phyloP scores from a whole-genome alignment of 2,888 invertebrate species.

The Copidosoma aretas region DNA sequence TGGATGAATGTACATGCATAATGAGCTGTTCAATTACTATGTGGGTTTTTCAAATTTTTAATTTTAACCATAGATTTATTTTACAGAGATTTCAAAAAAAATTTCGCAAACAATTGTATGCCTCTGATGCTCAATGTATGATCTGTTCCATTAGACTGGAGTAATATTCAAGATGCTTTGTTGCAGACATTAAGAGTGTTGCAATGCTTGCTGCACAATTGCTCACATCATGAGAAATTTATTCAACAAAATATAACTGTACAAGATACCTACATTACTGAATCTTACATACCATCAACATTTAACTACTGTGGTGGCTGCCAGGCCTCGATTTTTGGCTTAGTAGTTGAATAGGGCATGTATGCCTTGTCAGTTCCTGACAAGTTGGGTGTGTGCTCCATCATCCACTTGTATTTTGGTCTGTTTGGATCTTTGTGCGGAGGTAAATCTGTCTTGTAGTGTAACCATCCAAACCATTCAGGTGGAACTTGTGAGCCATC shows the following conservation, averaged over 20 bases:
- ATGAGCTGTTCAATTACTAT: no score
- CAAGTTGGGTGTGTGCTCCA: constrained; percentile 82
- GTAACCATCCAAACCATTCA: constrained; percentile 98
- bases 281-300: constrained; percentile 5
- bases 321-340: constrained; percentile 90
- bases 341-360: constrained; percentile 89
- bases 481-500: constrained; percentile 89
- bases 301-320: constrained; percentile 59
- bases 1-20: no score
- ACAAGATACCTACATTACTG: constrained; percentile 16
- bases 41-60: no score
- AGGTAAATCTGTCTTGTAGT: constrained; percentile 84
- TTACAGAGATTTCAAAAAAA: no score
- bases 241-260: constrained; percentile 10
- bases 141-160: no score
- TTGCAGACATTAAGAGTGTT: no score
- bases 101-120: no score
- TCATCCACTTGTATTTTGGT: constrained; percentile 87
- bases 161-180: no score
- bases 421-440: constrained; percentile 76
- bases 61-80: no score
- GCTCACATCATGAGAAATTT: constrained; percentile 16
- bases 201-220: no score
- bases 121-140: no score
- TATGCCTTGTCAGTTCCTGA: constrained; percentile 81